Evolutionary conservation across 2,888 invertebrate species (phyloP).

Genomic region (Slavum lentiscoides): DNA sequence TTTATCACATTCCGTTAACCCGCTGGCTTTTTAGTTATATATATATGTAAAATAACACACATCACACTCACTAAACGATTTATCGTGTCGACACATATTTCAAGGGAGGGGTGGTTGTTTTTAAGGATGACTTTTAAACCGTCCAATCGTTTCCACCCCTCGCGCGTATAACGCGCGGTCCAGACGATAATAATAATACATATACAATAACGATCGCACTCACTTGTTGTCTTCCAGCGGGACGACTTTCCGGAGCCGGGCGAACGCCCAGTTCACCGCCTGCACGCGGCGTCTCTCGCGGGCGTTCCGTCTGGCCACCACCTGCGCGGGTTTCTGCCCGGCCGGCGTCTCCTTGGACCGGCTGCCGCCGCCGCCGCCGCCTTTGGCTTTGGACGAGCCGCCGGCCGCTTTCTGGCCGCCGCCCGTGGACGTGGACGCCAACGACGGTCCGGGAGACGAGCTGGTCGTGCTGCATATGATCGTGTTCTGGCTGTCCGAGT

Average conservation of each 20-base stretch:
- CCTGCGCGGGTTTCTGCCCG: slow-evolving; percentile 54
- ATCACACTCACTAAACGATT: too few relatives aligned
- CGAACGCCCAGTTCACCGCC: slow-evolving; percentile 69
- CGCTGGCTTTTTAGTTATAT: too few relatives aligned
- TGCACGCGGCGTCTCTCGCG: slow-evolving; percentile 68
- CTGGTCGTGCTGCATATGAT: slow-evolving; percentile 53
- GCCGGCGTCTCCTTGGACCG: slow-evolving; percentile 53
- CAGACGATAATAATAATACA: background rate
- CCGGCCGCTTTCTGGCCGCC: slow-evolving; percentile 10
- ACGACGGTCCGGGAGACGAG: slow-evolving; percentile 44
- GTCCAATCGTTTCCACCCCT: too few relatives aligned
- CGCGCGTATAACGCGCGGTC: too few relatives aligned
- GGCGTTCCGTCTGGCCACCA: slow-evolving; percentile 63
- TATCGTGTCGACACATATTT: too few relatives aligned
- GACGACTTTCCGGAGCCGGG: slow-evolving; percentile 65
- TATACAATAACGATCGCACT: slow-evolving; percentile 7
- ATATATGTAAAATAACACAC: too few relatives aligned
- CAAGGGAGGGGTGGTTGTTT: too few relatives aligned
- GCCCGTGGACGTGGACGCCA: slow-evolving; percentile 40
- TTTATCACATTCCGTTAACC: too few relatives aligned
- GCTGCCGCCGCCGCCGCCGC: slow-evolving; percentile 29
- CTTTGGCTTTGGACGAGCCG: slow-evolving; percentile 32
- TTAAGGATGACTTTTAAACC: too few relatives aligned
- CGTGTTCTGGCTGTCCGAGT: slow-evolving; percentile 54
- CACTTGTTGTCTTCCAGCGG: slow-evolving; percentile 60